phyloP scores from a whole-genome alignment of 2,113 vertebrate species.

The Carlito syrichta region DNA sequence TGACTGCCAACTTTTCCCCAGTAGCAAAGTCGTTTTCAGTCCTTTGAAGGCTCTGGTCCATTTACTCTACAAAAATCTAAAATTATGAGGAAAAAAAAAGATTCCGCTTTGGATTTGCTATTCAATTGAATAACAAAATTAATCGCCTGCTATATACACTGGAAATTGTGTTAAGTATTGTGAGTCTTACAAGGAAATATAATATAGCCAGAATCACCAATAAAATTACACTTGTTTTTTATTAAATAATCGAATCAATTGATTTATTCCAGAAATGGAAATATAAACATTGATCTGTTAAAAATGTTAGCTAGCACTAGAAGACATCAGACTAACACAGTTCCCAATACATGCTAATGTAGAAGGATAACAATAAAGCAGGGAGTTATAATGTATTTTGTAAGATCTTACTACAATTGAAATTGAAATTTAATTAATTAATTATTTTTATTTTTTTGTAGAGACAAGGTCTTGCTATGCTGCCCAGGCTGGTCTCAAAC shows the following conservation, averaged over 20 bases:
- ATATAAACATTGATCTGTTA: neutral
- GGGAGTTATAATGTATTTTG: neutral
- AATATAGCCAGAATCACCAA: neutral
- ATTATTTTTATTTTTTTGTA: no score
- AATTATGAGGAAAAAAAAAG: neutral
- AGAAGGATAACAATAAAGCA: neutral
- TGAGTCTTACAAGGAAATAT: neutral
- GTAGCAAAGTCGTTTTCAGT: neutral
- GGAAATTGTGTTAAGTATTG: neutral
- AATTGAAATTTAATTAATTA: no score
- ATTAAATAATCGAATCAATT: neutral
- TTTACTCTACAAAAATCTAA: neutral
- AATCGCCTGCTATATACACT: neutral
- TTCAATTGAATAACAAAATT: neutral
- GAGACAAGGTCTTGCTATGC: no score
- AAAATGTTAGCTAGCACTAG: neutral
- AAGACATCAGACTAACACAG: neutral
- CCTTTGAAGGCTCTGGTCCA: neutral
- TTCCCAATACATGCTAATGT: neutral
- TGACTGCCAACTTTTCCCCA: neutral
- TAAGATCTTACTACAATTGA: neutral
- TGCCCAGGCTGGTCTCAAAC: no score
- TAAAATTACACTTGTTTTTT: neutral
- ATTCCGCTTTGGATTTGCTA: neutral
- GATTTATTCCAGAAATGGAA: constrained; percentile 4